Conservation (phyloP, 2,797 vertebrate species). For the Rhinogobio ventralis region DNA sequence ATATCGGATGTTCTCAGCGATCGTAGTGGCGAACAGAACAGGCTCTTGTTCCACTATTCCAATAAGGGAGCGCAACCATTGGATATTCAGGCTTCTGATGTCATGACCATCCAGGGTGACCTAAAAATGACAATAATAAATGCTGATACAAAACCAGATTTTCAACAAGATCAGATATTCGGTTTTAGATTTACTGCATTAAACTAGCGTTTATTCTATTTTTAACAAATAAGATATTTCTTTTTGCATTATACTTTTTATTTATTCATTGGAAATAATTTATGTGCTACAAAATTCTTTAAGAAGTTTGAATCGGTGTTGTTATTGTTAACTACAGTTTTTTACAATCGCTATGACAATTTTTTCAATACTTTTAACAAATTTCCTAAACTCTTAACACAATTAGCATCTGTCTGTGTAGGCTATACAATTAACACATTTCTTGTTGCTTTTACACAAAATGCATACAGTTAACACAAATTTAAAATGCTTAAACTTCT, state of each 20-base stretch:
- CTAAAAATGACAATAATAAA: slow-evolving; percentile 60
- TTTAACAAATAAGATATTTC: not conserved
- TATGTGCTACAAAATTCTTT: not conserved
- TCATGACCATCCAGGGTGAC: slow-evolving; percentile 82
- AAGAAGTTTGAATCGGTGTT: not conserved
- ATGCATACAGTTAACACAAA: too few relatives aligned
- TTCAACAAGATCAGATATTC: not conserved
- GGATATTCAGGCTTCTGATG: slow-evolving; percentile 78
- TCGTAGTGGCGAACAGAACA: slow-evolving; percentile 80
- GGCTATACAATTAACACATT: too few relatives aligned
- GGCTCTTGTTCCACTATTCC: slow-evolving; percentile 84
- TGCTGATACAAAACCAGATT: not conserved
- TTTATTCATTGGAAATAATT: not conserved
- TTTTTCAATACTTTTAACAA: too few relatives aligned
- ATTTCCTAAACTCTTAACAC: too few relatives aligned
- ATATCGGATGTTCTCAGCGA: slow-evolving; percentile 80
- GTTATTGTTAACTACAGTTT: not conserved
- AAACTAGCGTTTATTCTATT: not conserved
- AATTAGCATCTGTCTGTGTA: too few relatives aligned
- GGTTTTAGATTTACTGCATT: not conserved
- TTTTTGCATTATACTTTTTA: not conserved
- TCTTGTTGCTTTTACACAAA: too few relatives aligned
- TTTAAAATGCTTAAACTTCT: too few relatives aligned
- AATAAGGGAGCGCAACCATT: slow-evolving; percentile 81
- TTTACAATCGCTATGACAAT: too few relatives aligned